Conservation (phyloP, 2,113 vertebrate species). For the Anguilla japonica region DNA sequence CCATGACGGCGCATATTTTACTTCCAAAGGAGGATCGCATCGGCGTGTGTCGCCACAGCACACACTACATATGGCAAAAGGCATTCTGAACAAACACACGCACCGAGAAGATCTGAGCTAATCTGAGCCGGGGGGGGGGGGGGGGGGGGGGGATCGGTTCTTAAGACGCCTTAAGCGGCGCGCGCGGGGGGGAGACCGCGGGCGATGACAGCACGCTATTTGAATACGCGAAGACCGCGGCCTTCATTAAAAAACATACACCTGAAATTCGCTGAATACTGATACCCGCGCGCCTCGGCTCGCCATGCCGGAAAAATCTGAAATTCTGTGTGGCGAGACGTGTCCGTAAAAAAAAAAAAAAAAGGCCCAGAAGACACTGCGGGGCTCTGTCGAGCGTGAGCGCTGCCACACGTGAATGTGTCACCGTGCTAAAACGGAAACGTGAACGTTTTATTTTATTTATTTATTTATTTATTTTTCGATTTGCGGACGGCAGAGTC, state of each 20-base stretch:
- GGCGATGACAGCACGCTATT: constrained; percentile 63
- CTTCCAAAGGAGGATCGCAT: neutral
- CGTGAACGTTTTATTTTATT: too few species aligned
- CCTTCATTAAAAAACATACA: constrained; percentile 68
- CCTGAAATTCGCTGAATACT: constrained; percentile 54
- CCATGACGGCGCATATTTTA: constrained; percentile 8
- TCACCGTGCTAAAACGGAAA: neutral
- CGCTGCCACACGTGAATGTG: neutral
- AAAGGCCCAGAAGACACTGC: neutral
- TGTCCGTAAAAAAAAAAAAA: neutral
- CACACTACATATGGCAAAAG: neutral
- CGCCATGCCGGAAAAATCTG: constrained; percentile 29
- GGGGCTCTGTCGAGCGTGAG: neutral
- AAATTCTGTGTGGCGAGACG: constrained; percentile 33
- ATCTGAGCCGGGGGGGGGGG: constrained; percentile 45
- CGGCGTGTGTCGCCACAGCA: neutral
- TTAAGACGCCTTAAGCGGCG: constrained; percentile 63
- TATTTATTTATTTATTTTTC: neutral
- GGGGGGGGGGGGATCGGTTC: constrained; percentile 46
- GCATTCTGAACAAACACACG: constrained; percentile 30
- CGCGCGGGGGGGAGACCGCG: constrained; percentile 60
- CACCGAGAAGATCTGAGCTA: constrained; percentile 38
- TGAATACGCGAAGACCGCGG: constrained; percentile 63
- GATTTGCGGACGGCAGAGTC: neutral
- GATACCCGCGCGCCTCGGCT: neutral